Evolutionary conservation across 2,888 invertebrate species (phyloP).

Genomic region (Abscondita cerata): DNA sequence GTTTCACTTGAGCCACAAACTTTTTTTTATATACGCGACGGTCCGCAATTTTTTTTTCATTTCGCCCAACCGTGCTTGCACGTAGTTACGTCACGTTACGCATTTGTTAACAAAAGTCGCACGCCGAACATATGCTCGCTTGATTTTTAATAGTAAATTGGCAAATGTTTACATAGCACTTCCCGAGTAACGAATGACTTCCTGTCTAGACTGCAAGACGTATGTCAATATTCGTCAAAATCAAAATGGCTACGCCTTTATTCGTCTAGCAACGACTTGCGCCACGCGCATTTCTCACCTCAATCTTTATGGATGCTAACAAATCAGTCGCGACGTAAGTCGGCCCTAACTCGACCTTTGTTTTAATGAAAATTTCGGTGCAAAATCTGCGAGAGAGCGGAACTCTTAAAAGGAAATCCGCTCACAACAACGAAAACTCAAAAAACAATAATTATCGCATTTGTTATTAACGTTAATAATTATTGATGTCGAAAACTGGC

Average conservation of each 20-base stretch:
- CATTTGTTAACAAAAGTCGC: no score
- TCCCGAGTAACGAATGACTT: constrained; percentile 60
- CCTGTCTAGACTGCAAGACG: constrained; percentile 61
- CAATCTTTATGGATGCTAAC: constrained; percentile 4
- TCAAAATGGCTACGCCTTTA: constrained; percentile 75
- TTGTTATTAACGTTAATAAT: no score
- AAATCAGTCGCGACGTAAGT: constrained; percentile 35
- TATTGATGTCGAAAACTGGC: no score
- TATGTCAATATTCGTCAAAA: constrained; percentile 78
- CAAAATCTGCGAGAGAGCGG: no score
- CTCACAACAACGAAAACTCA: no score
- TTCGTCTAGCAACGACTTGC: constrained; percentile 47
- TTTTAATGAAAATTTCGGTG: constrained; percentile 34
- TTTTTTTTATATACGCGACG: not conserved
- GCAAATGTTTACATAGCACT: constrained; percentile 61
- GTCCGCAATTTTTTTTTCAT: constrained; percentile 30
- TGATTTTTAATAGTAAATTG: constrained; percentile 35
- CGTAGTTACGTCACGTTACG: no score
- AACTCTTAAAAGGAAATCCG: no score
- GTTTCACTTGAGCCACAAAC: not conserved
- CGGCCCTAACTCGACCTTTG: constrained; percentile 37
- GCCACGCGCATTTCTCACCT: constrained; percentile 26
- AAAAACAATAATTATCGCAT: no score
- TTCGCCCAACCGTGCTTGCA: no score
- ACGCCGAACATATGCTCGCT: constrained; percentile 51